Evolutionary conservation across 2,888 invertebrate genomes (phyloP).

Genomic region (Pandemis cinnamomeana): DNA sequence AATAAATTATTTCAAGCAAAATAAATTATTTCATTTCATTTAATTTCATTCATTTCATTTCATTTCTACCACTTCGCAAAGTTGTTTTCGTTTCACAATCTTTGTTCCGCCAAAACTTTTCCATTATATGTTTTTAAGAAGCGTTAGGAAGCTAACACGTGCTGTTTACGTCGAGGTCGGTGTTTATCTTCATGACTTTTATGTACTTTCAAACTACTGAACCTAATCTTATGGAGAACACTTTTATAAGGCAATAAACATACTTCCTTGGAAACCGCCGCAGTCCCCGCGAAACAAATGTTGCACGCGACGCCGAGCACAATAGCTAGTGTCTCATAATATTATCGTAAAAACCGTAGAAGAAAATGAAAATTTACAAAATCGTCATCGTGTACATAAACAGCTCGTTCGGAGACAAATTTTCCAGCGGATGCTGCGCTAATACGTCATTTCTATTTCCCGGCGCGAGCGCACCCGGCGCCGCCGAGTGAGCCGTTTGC

Average conservation of each 20-base stretch:
- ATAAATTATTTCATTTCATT: too few species aligned
- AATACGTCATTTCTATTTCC: constrained; percentile 27
- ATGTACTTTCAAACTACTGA: too few species aligned
- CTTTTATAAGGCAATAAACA: background rate
- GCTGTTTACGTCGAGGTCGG: too few species aligned
- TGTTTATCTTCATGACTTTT: too few species aligned
- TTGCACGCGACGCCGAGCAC: background rate
- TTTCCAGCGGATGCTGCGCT: constrained; percentile 2
- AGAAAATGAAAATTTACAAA: constrained; percentile 3
- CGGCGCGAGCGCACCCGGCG: constrained; percentile 12
- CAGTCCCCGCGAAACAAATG: background rate
- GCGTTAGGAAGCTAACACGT: too few species aligned
- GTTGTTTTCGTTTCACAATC: too few species aligned
- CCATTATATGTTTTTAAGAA: too few species aligned
- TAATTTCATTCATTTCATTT: too few species aligned
- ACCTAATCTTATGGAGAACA: background rate
- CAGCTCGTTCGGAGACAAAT: background rate
- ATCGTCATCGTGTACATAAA: constrained; percentile 4
- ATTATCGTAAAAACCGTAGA: background rate
- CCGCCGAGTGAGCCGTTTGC: constrained; percentile 20
- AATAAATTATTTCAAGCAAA: too few species aligned
- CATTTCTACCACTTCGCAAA: too few species aligned
- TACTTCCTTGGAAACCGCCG: background rate
- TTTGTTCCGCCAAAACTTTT: too few species aligned
- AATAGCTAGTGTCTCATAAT: background rate